A percentile compares a stretch with the other conserved stretches of the same genome.
These are phyloP conservation scores for Enteromius radiatus DNA, from an alignment of 2,797 vertebrate genomes.

Conservation along the genomic window DNA sequence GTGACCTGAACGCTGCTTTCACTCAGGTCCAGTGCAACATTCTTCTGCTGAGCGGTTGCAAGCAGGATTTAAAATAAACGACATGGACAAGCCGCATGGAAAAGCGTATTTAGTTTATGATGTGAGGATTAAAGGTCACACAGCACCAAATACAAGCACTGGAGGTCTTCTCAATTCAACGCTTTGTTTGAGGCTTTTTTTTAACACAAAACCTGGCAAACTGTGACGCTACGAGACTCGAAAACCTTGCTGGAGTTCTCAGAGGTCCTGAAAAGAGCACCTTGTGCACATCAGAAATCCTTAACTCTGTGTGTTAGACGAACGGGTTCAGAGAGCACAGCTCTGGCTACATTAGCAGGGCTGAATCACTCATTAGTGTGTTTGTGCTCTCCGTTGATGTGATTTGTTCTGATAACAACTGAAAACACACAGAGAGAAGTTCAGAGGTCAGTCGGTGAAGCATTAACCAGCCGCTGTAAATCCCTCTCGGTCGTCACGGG, in stretches of 20 bases:
- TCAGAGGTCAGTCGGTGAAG: conserved; percentile 51
- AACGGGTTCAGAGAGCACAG: not conserved
- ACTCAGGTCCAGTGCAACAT: not conserved
- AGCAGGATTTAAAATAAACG: not conserved
- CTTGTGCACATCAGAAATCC: not conserved
- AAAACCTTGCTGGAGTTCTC: too few relatives aligned
- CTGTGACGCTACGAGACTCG: not conserved
- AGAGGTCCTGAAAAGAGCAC: not conserved
- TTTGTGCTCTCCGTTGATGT: not conserved
- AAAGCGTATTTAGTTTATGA: not conserved
- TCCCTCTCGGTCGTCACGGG: conserved; percentile 59
- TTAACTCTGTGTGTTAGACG: not conserved
- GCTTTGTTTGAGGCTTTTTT: not conserved
- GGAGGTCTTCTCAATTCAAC: not conserved
- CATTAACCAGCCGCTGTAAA: conserved; percentile 63
- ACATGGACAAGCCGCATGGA: not conserved
- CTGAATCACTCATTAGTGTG: not conserved
- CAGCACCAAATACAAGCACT: not conserved
- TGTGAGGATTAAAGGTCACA: not conserved
- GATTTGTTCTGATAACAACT: conserved; percentile 1
- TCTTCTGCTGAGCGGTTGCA: not conserved
- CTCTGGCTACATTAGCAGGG: not conserved
- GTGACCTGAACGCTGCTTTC: not conserved
- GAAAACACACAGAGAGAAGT: not conserved
- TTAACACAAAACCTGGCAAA: not conserved